Evolutionary conservation across 1,140 invertebrate genomes (phyloP).

Genomic region (Leptinotarsa defecta): DNA sequence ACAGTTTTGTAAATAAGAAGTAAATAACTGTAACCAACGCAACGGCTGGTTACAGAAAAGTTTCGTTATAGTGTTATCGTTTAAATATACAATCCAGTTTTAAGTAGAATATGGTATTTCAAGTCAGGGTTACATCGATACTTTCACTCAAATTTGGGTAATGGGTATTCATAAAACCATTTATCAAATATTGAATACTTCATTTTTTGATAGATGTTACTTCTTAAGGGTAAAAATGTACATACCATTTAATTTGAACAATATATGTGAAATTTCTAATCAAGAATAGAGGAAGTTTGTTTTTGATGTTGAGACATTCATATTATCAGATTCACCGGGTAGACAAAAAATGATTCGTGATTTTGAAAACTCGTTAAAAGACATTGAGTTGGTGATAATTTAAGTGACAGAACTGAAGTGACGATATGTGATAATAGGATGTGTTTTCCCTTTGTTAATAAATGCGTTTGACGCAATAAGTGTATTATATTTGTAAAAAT

Average conservation of each 20-base stretch:
- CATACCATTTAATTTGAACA: background rate
- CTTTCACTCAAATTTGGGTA: conserved; percentile 1
- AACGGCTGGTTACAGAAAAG: conserved; percentile 1
- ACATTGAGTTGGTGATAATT: background rate
- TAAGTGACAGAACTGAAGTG: background rate
- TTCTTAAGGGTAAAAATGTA: background rate
- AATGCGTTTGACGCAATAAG: background rate
- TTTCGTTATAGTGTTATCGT: conserved; percentile 4
- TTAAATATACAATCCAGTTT: background rate
- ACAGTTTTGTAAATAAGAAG: conserved; percentile 38
- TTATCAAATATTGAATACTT: background rate
- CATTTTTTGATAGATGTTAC: conserved; percentile 4
- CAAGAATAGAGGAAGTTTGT: no score
- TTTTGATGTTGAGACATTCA: no score
- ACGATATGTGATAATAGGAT: conserved; percentile 8
- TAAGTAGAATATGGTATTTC: background rate
- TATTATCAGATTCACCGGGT: no score
- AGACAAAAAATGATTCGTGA: no score
- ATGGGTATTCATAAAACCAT: background rate
- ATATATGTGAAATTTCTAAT: no score
- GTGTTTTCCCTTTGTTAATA: background rate
- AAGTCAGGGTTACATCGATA: conserved; percentile 6
- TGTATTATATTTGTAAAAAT: conserved; percentile 3
- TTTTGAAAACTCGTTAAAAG: background rate
- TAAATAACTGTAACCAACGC: background rate